Base-by-base conservation (phyloP, 2,888 invertebrate species). In the Ophion obscuratus region DNA sequence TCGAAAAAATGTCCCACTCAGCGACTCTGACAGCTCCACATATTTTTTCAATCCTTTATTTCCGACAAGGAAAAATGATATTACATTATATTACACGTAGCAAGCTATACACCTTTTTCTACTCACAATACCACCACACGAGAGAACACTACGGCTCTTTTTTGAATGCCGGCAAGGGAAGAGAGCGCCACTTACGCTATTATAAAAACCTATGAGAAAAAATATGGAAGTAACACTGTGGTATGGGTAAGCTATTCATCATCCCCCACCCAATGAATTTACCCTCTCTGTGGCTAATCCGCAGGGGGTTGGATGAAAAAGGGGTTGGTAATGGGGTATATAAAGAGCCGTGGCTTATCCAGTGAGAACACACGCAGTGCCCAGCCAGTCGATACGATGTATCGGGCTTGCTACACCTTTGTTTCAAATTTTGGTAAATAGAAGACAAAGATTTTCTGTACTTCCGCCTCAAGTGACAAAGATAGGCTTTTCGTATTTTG, bases 381-480 rank as follows among this genome's bases (percentile, higher is more conserved):
- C 67, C 20, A 62, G 75, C 70, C 81, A 74, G 70, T 64, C 79
- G 75, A 83, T 76, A 78, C 79, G 62, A 88, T 88, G 88, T 83
- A 75, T 85, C 85, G 76, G 57, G 59, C 53, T 67, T 80, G 67
- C 81, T 83, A 71, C 62, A 67, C 20, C 59, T 71, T 75, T 71
- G 31, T 88, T 73, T 24, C 81, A 2, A 66, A 85, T 36, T 80
- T 85, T 67, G 85, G 83, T 83, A 83, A 87, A 83, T 83, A 76
- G 31, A 68, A 24, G 40, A 14, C 17, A 24, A 76, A n/a, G 17
- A 11, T 67, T 44, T 76, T 3, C 44, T 64, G n/a, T 14, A 14
- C 31, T 40, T n/a, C 17, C 40, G 0, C 10, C 61, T 61, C 24
- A 20, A 4, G 24, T 10, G 24, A 24, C 64, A 5, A 4, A 64